Evolutionary conservation across 2,113 vertebrate species (phyloP), one percentile per base, ranked within the genome.

Genomic region (Otis tarda): DNA sequence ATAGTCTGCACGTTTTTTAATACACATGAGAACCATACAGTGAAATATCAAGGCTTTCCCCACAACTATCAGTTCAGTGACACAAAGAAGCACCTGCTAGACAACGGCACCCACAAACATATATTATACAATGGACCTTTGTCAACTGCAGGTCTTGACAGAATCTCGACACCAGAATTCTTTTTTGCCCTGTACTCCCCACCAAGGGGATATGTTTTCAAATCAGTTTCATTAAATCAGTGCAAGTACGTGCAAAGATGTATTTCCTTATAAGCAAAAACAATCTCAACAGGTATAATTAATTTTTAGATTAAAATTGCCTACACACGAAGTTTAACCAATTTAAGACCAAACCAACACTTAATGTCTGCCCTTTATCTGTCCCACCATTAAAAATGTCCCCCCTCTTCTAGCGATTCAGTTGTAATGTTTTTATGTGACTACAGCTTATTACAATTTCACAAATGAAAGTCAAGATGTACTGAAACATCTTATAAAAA

Each of bases 1-100:
- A 53, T 0, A 10, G 8, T 6, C 10, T 0, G 4, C 20, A 6
- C 1, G 0, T 5, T 69, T 61, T 65, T 49, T 15, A 43, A 6
- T 8, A 37, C 1, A 0, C 11, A 25, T 0, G 5, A 87, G 15
- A 50, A 41, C 1, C 15, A 14, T 2, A 1, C 0, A 57, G 52
- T 0, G 4, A 67, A 37, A 4, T 8, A 8, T 0, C 9, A 4
- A 22, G 8, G 74, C 14, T 37, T 45, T n/a, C 23, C 23, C 60
- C 16, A 12, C 37, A 74, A 13, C 35, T 17, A 31, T 10, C 61
- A 47, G 78, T 12, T 59, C 70, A 47, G 70, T 1, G 28, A 35
- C 0, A 21, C 4, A 25, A 20, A n/a, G 39, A 7, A 75, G 31
- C 55, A 30, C 18, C 28, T 4, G 8, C 5, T 3, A 35, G 21